phyloP scores from a whole-genome alignment of 2,888 invertebrate species.

The Fragum fragum region DNA sequence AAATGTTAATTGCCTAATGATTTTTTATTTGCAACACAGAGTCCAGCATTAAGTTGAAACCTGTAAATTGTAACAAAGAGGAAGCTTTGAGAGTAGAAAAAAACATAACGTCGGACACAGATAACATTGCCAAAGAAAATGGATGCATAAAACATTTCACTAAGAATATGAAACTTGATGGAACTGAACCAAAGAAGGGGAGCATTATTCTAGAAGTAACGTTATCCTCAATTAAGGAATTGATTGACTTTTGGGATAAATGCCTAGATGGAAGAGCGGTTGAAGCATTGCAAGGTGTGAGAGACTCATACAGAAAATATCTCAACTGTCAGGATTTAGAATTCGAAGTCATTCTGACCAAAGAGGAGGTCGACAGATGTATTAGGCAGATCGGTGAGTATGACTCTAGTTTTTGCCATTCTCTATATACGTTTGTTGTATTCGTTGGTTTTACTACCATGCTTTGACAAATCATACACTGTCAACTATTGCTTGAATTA shows the following conservation, averaged over 20 bases:
- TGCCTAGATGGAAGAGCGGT: not conserved
- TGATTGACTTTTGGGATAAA: not conserved
- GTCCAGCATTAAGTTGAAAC: not conserved
- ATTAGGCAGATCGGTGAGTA: not conserved
- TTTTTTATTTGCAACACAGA: not conserved
- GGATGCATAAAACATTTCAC: not conserved
- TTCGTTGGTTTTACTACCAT: too few species aligned
- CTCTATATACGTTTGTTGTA: too few species aligned
- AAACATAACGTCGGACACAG: not conserved
- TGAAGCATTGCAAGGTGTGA: not conserved
- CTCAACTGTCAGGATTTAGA: not conserved
- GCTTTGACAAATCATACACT: too few species aligned
- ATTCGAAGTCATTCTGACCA: not conserved
- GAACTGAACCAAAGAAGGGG: not conserved
- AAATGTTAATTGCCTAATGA: not conserved
- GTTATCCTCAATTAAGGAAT: not conserved
- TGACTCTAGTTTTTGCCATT: too few species aligned
- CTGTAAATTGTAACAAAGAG: not conserved
- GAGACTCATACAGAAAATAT: not conserved
- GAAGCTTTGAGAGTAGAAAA: not conserved
- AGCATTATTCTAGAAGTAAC: slow-evolving; percentile 4
- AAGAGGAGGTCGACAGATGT: not conserved
- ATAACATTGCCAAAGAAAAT: not conserved
- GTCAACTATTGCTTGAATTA: too few species aligned
- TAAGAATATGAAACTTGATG: not conserved